Base-by-base conservation (phyloP, 2,113 vertebrate genomes). In the Camelus dromedarius region DNA sequence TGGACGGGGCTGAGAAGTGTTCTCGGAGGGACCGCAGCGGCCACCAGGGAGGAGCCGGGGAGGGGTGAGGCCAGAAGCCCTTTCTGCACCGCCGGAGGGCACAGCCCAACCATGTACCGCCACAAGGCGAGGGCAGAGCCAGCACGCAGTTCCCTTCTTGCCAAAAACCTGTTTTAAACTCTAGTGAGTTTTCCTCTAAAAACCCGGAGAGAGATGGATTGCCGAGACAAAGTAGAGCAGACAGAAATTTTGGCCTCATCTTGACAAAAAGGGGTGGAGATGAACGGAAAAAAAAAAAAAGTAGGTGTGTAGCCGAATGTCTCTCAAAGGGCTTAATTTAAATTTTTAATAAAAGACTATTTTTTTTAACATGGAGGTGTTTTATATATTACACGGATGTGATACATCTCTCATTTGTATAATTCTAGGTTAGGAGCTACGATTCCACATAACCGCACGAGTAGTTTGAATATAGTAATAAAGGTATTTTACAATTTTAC, bases 401-500 rank as follows among this genome's bases (percentile, higher is more conserved):
- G 80, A 96, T 35, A n/a, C 48, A 73, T 77, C 79, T 91, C 93
- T 96, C 93, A 97, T 96, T 93, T 67, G 96, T 95, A 89, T 70
- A 96, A 96, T 89, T 96, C 95, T 97, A 93, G 95, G 87, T 98
- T 97, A 94, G 84, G 81, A 97, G 97, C 96, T 84, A 72, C 0
- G 14, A 94, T 87, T 89, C 94, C 80, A 62, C 88, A 80, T 75
- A 89, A 93, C 96, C 38, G 86, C 80, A 42, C 93, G 96, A 89
- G 70, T 64, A 93, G 84, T 88, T 86, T 95, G 97, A 95, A 97
- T 84, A 69, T 56, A 89, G 93, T 54, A 97, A 98, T 91, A 96
- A 10, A 97, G 96, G 96, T 98, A 95, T 96, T 98, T 97, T 73
- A 16, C 96, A 98, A 95, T 98, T 89, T 97, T 81, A 97, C 94